phyloP scores from a whole-genome alignment of 2,113 vertebrate species.

The Tauraco erythrolophus region DNA sequence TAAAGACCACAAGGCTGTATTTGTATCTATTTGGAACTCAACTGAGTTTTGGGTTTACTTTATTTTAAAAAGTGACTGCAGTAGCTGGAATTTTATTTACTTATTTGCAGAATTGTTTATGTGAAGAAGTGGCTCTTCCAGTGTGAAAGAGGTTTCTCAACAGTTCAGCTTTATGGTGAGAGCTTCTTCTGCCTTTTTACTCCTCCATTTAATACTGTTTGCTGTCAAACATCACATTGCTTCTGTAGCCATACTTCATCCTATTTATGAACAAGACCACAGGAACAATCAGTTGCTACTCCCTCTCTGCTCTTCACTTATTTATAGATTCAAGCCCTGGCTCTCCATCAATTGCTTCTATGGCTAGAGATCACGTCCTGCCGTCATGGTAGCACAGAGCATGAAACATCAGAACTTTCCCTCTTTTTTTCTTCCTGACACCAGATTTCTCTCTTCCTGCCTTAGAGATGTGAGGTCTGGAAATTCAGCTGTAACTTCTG shows the following conservation, averaged over 20 bases:
- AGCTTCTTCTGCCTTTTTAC: background rate
- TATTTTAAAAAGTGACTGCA: background rate
- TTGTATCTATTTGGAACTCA: background rate
- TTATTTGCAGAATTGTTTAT: background rate
- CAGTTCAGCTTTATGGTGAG: background rate
- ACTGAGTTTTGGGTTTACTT: background rate
- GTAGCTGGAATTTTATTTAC: background rate
- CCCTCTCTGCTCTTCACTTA: background rate
- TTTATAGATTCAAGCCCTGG: background rate
- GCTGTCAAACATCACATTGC: background rate
- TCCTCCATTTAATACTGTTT: background rate
- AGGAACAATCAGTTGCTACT: background rate
- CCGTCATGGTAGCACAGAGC: background rate
- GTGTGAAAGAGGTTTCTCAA: background rate
- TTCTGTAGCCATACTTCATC: background rate
- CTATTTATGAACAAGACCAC: background rate
- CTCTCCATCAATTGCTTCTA: background rate
- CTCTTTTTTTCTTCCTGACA: background rate
- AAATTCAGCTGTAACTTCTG: background rate
- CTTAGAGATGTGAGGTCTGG: background rate
- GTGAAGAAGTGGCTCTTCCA: background rate
- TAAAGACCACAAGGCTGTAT: background rate
- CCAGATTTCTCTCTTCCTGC: background rate
- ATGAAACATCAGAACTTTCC: background rate
- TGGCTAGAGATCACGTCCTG: background rate